These are phyloP conservation scores for Eulithis testata DNA, from an alignment of 2,888 invertebrate species.

Conservation along the genomic window DNA sequence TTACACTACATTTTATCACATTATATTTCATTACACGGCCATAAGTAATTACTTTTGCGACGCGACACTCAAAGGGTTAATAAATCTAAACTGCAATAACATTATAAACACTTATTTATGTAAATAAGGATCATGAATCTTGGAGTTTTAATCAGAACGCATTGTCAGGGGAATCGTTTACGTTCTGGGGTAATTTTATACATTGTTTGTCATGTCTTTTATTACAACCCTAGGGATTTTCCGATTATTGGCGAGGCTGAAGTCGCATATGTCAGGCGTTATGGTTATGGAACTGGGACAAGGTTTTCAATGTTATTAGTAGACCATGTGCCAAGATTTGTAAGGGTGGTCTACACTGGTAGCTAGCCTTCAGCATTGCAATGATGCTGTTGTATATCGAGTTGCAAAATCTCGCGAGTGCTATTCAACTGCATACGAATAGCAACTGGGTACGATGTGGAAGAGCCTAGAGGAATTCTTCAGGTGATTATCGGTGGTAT, in stretches of 20 bases:
- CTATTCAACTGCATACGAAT: too few relatives aligned
- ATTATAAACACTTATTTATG: background rate
- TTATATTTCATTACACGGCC: too few relatives aligned
- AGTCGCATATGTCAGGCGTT: constrained; percentile 7
- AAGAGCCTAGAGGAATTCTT: too few relatives aligned
- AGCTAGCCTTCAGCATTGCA: too few relatives aligned
- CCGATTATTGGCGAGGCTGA: constrained; percentile 14
- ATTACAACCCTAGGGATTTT: constrained; percentile 16
- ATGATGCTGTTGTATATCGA: too few relatives aligned
- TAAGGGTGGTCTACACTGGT: background rate
- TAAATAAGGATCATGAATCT: background rate
- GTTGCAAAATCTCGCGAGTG: too few relatives aligned
- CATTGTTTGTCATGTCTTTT: constrained; percentile 14
- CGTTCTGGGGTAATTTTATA: constrained; percentile 19
- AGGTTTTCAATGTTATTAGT: constrained; percentile 4
- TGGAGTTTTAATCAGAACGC: constrained; percentile 12
- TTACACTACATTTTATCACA: too few relatives aligned
- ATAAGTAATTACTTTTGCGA: too few relatives aligned
- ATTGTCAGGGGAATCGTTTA: constrained; percentile 17
- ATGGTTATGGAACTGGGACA: constrained; percentile 8
- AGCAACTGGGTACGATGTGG: too few relatives aligned
- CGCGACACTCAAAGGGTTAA: too few relatives aligned
- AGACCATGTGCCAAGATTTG: constrained; percentile 10
- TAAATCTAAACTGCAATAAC: too few relatives aligned
- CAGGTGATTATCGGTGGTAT: too few relatives aligned